phyloP scores from a whole-genome alignment of 2,888 invertebrate genomes.

The Agapetus fuscipes region DNA sequence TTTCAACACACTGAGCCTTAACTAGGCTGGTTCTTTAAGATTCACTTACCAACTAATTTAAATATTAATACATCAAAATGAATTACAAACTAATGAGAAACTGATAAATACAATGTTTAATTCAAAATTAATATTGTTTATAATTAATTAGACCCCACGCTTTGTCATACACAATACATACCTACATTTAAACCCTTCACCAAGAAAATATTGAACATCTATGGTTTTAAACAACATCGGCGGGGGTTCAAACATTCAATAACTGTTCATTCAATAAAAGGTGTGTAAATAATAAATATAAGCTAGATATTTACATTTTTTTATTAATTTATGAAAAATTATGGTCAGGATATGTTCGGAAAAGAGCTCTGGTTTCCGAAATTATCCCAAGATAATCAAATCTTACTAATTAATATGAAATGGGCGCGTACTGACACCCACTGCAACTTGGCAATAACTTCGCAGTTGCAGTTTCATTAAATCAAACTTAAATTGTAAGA shows the following conservation, averaged over 20 bases:
- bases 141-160: background rate
- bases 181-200: slow-evolving; percentile 2
- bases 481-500: background rate
- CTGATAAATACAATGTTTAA: background rate
- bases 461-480: slow-evolving; percentile 1
- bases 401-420: background rate
- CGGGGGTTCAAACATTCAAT: too few relatives aligned
- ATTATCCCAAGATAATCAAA: slow-evolving; percentile 12
- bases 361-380: slow-evolving; percentile 21
- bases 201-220: background rate
- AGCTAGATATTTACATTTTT: slow-evolving; percentile 6
- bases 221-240: slow-evolving; percentile 5
- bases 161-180: background rate
- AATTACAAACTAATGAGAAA: too few relatives aligned
- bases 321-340: too few relatives aligned
- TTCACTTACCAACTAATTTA: too few relatives aligned
- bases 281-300: too few relatives aligned
- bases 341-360: slow-evolving; percentile 17
- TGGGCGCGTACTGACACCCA: background rate
- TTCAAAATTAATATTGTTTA: background rate
- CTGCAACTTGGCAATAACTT: slow-evolving; percentile 15
- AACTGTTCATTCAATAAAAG: too few relatives aligned
- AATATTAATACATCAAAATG: too few relatives aligned
- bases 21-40: too few relatives aligned
- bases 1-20: too few relatives aligned